Evolutionary conservation across 2,797 vertebrate genomes (phyloP).

Genomic region (Holocentrus rufus): DNA sequence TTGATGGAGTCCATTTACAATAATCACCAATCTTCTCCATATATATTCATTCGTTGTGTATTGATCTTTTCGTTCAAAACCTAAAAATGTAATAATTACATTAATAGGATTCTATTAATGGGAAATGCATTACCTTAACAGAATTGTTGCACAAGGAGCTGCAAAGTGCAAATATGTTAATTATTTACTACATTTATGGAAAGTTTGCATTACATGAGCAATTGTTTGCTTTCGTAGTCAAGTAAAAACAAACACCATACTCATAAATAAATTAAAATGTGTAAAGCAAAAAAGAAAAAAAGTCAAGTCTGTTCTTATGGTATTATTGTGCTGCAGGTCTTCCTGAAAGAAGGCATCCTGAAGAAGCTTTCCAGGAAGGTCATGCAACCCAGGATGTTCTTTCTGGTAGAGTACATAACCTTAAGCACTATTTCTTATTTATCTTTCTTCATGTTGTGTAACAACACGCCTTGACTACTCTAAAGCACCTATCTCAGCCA

Average conservation of each 20-base stretch:
- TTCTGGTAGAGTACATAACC: slow-evolving; percentile 86
- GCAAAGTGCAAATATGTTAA: no score
- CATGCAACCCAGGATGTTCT: slow-evolving; percentile 98
- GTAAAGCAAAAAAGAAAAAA: background rate
- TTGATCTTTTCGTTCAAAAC: background rate
- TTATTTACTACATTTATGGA: no score
- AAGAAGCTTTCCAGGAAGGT: slow-evolving; percentile 96
- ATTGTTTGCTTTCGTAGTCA: no score
- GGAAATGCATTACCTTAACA: background rate
- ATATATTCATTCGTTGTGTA: background rate
- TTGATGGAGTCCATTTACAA: background rate
- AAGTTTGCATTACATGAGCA: no score
- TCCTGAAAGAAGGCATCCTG: slow-evolving; percentile 94
- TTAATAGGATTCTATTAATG: background rate
- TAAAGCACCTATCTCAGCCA: background rate
- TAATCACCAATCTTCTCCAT: background rate
- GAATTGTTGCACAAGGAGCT: no score
- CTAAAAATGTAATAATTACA: no score
- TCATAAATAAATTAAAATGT: no score
- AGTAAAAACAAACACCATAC: no score
- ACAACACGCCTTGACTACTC: no score
- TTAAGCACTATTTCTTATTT: background rate
- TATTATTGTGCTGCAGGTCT: slow-evolving; percentile 81
- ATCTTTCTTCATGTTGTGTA: background rate
- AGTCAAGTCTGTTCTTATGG: background rate